These are phyloP conservation scores for Apodemus speciosus DNA, from an alignment of 2,113 vertebrate species.

Conservation along the genomic window DNA sequence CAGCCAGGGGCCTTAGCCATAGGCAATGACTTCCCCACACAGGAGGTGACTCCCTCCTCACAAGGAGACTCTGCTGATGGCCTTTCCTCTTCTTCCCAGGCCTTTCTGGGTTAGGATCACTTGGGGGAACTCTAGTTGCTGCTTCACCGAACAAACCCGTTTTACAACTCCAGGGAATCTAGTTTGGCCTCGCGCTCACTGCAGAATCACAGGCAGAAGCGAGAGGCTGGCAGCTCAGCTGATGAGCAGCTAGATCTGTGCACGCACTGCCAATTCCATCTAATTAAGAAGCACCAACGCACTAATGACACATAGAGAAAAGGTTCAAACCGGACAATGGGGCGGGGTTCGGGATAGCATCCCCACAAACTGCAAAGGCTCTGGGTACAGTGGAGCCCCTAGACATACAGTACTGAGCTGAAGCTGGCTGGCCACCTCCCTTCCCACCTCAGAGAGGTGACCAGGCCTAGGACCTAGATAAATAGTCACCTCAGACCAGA, in stretches of 20 bases:
- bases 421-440: not conserved
- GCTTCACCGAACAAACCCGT: constrained; percentile 71
- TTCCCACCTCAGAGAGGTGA: not conserved
- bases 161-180: constrained; percentile 69
- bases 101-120: not conserved
- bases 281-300: constrained; percentile 30
- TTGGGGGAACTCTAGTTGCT: constrained; percentile 62
- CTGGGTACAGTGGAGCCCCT: not conserved
- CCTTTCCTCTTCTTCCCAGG: not conserved
- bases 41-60: not conserved
- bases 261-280: not conserved
- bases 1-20: not conserved
- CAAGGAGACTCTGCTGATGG: not conserved
- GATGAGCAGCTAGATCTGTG: not conserved
- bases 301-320: constrained; percentile 34
- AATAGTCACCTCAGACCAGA: constrained; percentile 15
- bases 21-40: not conserved
- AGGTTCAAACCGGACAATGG: not conserved
- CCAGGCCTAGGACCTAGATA: not conserved
- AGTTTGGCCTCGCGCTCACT: constrained; percentile 65
- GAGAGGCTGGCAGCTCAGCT: constrained; percentile 49
- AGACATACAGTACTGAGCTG: not conserved
- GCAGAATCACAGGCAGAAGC: not conserved
- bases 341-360: not conserved
- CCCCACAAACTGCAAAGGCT: not conserved